A percentile compares a stretch with the other conserved stretches of the same genome.
These are phyloP conservation scores for Lophura swinhoii DNA, from an alignment of 2,797 vertebrate species.

Conservation along the genomic window DNA sequence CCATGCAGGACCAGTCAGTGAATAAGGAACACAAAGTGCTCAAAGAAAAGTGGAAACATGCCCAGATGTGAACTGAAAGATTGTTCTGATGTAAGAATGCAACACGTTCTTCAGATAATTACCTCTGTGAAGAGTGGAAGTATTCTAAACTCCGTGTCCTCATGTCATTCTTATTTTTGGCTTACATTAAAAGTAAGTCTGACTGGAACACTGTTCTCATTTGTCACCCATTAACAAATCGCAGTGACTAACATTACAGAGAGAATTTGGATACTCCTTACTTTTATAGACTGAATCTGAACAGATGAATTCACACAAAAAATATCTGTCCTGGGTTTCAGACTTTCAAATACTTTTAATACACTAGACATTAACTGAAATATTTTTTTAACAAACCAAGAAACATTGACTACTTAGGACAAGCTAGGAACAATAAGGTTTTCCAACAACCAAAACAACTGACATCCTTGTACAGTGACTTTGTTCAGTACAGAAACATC, in stretches of 20 bases:
- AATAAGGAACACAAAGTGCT: conserved; percentile 14
- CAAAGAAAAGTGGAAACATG: neutral
- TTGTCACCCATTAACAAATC: neutral
- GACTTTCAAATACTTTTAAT: neutral
- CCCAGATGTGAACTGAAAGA: neutral
- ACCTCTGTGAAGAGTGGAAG: neutral
- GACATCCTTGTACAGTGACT: neutral
- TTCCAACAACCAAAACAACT: neutral
- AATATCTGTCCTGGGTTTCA: neutral
- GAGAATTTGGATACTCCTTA: neutral
- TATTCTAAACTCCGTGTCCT: neutral
- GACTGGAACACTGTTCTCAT: neutral
- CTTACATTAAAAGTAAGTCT: neutral
- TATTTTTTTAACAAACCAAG: neutral
- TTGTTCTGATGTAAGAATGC: neutral
- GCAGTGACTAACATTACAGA: neutral
- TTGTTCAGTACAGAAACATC: neutral
- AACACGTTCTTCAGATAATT: neutral
- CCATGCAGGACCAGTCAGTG: neutral
- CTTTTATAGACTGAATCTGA: neutral
- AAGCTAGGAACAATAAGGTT: neutral
- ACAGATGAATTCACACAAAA: neutral
- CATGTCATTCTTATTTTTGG: neutral
- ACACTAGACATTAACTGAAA: neutral
- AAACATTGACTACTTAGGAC: fast-evolving